Evolutionary conservation across 1,140 invertebrate species (phyloP), one percentile per base, ranked within the genome.

Genomic region (Drosophila pseudoananassae): DNA sequence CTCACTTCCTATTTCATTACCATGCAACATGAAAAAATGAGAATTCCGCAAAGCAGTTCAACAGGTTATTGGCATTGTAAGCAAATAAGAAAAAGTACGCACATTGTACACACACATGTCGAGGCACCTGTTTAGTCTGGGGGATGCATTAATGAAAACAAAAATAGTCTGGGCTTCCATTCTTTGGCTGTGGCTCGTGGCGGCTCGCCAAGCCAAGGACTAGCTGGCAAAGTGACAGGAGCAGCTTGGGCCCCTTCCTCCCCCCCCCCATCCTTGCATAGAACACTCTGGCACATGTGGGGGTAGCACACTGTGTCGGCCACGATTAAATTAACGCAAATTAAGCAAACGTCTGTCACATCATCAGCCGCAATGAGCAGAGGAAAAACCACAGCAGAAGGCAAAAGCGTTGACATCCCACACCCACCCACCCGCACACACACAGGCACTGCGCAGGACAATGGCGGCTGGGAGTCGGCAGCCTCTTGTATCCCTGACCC

Each of bases 311-410:
- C 54, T 38, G 72, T 64, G 72, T 64, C 29, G 20, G 59, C 58
- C 70, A 66, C 74, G 78, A 83, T 83, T 82, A 83, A 83, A 83
- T 83, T 83, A 83, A 78, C 75, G 75, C 80, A 83, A 83, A 83
- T 83, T 83, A 83, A 83, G 78, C 69, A 74, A 83, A 76, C 74
- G 79, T 78, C 78, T 82, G 64, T 77, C 78, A 81, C 73, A 82
- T 81, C 73, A 77, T 73, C 72, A 56, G 58, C 56, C 65, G 51
- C 69, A 55, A 69, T 66, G 74, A 65, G 61, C 58, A 43, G 49
- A 60, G 64, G 72, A 78, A 77, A 70, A 51, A 69, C 64, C 61
- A 69, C 57, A 78, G 63, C 74, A 82, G 63, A 82, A 69, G 58
- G 78, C 79, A 74, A 77, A 77, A 82, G 57, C 74, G 73, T 77